Conservation (phyloP, 1,140 invertebrate species). For the Hesperophylax magnus region DNA sequence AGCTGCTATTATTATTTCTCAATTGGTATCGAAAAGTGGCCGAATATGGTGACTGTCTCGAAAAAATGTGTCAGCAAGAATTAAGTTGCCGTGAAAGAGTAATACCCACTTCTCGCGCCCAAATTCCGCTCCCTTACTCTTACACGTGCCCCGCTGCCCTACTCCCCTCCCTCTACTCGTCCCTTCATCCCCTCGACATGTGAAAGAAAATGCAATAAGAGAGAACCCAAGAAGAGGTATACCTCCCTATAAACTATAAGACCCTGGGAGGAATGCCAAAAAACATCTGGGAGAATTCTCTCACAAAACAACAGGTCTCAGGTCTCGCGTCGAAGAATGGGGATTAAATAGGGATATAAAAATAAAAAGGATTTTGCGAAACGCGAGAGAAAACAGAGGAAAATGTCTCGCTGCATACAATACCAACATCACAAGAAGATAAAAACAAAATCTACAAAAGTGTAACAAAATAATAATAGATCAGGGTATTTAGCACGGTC, state of each 20-base stretch:
- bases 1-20: no score
- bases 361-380: slow-evolving; percentile 10
- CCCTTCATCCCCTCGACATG: neutral
- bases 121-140: neutral
- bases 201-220: slow-evolving; percentile 33
- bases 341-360: neutral
- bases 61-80: slow-evolving; percentile 27
- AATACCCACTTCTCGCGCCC: slow-evolving; percentile 2
- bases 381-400: neutral
- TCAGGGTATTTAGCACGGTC: no score
- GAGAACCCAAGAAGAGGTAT: slow-evolving; percentile 10
- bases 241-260: neutral
- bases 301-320: slow-evolving; percentile 30
- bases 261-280: slow-evolving; percentile 20
- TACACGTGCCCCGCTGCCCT: slow-evolving; percentile 30
- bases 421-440: no score
- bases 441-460: no score
- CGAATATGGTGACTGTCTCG: neutral
- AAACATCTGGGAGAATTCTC: slow-evolving; percentile 22
- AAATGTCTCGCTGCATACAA: neutral
- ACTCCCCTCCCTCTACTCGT: neutral
- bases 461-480: no score
- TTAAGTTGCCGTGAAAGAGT: slow-evolving; percentile 1
- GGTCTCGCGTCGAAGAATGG: neutral
- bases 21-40: no score